These are phyloP conservation scores for Azorinus chamasolen DNA, from an alignment of 2,888 invertebrate genomes.

Conservation along the genomic window DNA sequence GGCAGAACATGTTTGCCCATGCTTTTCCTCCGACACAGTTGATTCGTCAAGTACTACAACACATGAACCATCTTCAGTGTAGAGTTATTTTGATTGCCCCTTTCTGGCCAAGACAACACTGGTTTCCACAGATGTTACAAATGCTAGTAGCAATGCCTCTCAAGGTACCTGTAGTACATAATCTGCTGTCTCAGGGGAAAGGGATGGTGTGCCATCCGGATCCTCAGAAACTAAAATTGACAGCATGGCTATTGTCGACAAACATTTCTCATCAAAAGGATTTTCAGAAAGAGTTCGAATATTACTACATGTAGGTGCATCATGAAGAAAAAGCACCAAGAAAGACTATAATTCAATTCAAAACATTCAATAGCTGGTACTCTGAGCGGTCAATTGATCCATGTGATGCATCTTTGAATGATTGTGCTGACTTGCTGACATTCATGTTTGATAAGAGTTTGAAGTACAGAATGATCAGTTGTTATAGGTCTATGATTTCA, in stretches of 20 bases:
- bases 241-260: constrained; percentile 34
- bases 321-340: constrained; percentile 31
- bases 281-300: constrained; percentile 39
- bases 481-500: constrained; percentile 35
- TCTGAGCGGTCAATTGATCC: constrained; percentile 39
- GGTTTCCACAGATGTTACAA: constrained; percentile 26
- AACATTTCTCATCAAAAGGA: constrained; percentile 15
- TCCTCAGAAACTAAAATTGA: constrained; percentile 26
- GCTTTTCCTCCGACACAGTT: constrained; percentile 33
- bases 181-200: constrained; percentile 34
- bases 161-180: constrained; percentile 9
- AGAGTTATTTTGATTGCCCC: constrained; percentile 24
- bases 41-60: constrained; percentile 17
- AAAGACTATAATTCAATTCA: constrained; percentile 39
- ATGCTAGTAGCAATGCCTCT: constrained; percentile 24
- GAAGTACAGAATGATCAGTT: constrained; percentile 29
- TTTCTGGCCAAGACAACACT: constrained; percentile 30
- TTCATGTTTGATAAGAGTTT: constrained; percentile 20
- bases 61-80: constrained; percentile 18
- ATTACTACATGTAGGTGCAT: constrained; percentile 25
- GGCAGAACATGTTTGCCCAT: constrained; percentile 27
- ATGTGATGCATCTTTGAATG: constrained; percentile 28
- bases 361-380: too few species aligned
- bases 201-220: too few species aligned
- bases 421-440: constrained; percentile 44